Percentiles rank a stretch among this genome's conserved stretches.
Evolutionary conservation across 2,113 vertebrate species (phyloP).

Genomic region (Panthera uncia): DNA sequence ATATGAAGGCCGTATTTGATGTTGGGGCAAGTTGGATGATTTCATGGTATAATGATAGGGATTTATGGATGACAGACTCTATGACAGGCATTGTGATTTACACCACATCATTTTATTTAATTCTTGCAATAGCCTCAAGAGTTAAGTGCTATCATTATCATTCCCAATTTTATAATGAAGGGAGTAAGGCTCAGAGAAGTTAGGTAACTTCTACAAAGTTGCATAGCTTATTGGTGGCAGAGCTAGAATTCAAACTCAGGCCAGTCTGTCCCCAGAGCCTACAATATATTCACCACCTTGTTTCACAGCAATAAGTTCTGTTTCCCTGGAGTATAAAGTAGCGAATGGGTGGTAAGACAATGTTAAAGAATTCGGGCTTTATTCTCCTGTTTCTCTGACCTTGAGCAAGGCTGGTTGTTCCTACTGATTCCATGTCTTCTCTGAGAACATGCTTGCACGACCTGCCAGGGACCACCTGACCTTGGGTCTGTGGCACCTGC

Average conservation of each 20-base stretch:
- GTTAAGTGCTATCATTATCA: not conserved
- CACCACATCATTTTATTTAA: not conserved
- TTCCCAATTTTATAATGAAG: not conserved
- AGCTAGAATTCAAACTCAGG: not conserved
- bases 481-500: not conserved
- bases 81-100: not conserved
- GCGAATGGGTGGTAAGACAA: not conserved
- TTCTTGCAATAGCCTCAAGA: not conserved
- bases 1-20: not conserved
- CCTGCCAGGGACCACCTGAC: not conserved
- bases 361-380: not conserved
- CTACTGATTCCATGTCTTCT: not conserved
- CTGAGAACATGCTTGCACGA: not conserved
- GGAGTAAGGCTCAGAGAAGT: not conserved
- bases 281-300: not conserved
- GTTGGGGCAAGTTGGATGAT: not conserved
- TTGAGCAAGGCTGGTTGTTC: not conserved
- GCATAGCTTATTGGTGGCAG: not conserved
- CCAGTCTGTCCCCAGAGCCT: not conserved
- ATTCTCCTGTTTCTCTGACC: conserved; percentile 9
- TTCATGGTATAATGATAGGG: not conserved
- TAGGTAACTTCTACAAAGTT: not conserved
- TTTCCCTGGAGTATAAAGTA: not conserved
- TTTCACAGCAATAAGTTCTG: not conserved
- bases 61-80: not conserved